Conservation (phyloP, 2,888 invertebrate species). For the Pimpla rufipes region DNA sequence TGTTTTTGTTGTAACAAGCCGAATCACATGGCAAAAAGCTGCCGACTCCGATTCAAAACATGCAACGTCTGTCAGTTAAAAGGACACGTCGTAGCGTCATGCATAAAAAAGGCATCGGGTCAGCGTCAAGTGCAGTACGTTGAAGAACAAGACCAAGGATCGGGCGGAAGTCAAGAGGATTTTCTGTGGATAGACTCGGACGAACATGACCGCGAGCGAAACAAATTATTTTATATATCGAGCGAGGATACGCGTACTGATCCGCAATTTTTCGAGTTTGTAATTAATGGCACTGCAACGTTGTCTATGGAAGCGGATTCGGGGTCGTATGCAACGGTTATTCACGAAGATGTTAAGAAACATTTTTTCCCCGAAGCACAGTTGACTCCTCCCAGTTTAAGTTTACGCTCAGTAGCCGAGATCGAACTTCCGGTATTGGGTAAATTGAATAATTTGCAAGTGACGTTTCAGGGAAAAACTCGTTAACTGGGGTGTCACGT, state of each 20-base stretch:
- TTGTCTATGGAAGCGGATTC: conserved; percentile 54
- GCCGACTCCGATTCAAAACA: conserved; percentile 30
- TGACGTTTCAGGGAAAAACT: neutral
- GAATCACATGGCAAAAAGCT: conserved; percentile 45
- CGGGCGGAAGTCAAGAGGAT: conserved; percentile 32
- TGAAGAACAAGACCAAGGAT: conserved; percentile 15
- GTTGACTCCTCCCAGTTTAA: too few species aligned
- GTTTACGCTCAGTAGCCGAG: too few species aligned
- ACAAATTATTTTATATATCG: neutral
- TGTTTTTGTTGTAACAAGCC: conserved; percentile 51
- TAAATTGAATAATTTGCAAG: too few species aligned
- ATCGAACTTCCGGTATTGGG: too few species aligned
- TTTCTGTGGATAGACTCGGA: conserved; percentile 29
- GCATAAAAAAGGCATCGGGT: conserved; percentile 27
- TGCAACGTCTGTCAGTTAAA: conserved; percentile 42
- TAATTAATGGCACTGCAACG: neutral
- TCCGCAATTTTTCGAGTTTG: neutral
- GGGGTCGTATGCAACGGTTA: conserved; percentile 53
- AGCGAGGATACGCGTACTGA: neutral
- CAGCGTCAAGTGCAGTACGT: conserved; percentile 1
- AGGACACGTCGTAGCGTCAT: conserved; percentile 36
- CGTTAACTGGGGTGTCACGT: neutral
- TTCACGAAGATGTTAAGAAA: neutral
- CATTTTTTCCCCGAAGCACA: too few species aligned
- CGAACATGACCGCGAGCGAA: neutral